A percentile compares a stretch with the other conserved stretches of the same genome.
Conservation (phyloP, 2,888 invertebrate genomes). For the Dicranocentrus wangi region DNA sequence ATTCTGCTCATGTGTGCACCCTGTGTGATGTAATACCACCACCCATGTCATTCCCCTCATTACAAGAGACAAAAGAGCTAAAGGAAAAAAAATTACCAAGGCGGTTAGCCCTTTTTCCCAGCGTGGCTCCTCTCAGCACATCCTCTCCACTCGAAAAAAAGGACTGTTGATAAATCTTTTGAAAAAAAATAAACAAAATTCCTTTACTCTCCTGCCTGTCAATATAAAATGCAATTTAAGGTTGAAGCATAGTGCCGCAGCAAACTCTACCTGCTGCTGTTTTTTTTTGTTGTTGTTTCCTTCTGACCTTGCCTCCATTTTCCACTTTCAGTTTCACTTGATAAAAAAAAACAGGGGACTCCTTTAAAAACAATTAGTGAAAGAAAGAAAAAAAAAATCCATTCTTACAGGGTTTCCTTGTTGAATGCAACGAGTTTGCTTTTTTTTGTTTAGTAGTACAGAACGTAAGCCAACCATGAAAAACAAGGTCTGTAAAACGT, state of each 20-base stretch:
- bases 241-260: slow-evolving; percentile 24
- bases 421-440: too few relatives aligned
- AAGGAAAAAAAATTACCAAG: slow-evolving; percentile 21
- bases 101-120: slow-evolving; percentile 33
- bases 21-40: slow-evolving; percentile 56
- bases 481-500: slow-evolving; percentile 30
- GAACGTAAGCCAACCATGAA: slow-evolving; percentile 32
- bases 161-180: background rate
- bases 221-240: slow-evolving; percentile 28
- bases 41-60: slow-evolving; percentile 64
- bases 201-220: background rate
- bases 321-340: background rate
- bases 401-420: slow-evolving; percentile 1
- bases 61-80: slow-evolving; percentile 39
- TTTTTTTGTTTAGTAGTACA: slow-evolving; percentile 11
- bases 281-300: background rate
- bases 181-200: background rate
- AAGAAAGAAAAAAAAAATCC: too few relatives aligned
- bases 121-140: slow-evolving; percentile 21
- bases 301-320: slow-evolving; percentile 57
- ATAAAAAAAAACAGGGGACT: slow-evolving; percentile 14
- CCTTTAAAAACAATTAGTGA: slow-evolving; percentile 39
- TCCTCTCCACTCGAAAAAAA: slow-evolving; percentile 3
- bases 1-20: too few relatives aligned
- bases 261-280: background rate